Conservation (phyloP, 2,888 invertebrate species). For the Hypomecis atomaria region DNA sequence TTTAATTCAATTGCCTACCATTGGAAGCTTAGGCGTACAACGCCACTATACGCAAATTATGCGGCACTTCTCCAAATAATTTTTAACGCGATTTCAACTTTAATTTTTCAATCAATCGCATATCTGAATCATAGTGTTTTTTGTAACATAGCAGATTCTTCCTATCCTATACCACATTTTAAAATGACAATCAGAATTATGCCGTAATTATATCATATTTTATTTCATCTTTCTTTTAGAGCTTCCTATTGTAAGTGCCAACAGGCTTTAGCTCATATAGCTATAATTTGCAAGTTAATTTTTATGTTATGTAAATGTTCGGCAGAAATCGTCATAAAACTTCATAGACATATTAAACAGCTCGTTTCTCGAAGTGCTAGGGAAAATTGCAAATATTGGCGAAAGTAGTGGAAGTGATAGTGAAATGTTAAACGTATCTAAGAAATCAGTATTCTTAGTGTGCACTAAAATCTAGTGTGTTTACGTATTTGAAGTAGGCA, state of each 20-base stretch:
- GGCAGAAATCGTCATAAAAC: slow-evolving; percentile 21
- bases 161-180: no score
- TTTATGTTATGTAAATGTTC: slow-evolving; percentile 11
- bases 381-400: slow-evolving; percentile 46
- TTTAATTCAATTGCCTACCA: no score
- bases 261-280: slow-evolving; percentile 1
- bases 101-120: no score
- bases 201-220: not conserved
- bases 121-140: no score
- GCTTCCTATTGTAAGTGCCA: slow-evolving; percentile 8
- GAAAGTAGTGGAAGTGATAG: slow-evolving; percentile 51
- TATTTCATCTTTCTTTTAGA: not conserved
- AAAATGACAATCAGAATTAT: no score
- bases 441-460: slow-evolving; percentile 49
- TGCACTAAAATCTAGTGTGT: slow-evolving; percentile 43
- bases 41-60: no score
- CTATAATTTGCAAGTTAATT: slow-evolving; percentile 13
- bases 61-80: no score
- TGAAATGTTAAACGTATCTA: slow-evolving; percentile 36
- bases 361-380: slow-evolving; percentile 37
- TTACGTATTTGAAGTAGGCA: slow-evolving; percentile 23
- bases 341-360: slow-evolving; percentile 21
- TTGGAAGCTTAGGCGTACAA: no score
- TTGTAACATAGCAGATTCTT: no score
- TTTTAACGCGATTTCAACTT: no score